Evolutionary conservation across 2,888 invertebrate species (phyloP).

Genomic region (Junonia oenone): DNA sequence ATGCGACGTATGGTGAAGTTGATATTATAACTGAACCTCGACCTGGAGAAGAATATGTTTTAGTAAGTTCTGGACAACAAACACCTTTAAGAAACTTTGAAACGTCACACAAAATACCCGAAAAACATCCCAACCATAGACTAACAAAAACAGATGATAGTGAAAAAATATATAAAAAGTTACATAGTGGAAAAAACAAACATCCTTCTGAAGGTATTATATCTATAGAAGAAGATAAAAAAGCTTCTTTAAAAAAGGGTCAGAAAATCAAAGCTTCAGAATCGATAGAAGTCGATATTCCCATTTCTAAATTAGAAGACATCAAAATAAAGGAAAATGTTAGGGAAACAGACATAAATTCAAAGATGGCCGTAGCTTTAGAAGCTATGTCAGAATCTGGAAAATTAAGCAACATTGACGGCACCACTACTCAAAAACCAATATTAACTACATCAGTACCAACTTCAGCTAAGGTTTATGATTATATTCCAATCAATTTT

Average conservation of each 20-base stretch:
- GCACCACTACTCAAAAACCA: slow-evolving; percentile 77
- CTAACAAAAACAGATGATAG: slow-evolving; percentile 56
- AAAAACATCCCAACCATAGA: slow-evolving; percentile 65
- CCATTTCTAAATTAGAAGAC: slow-evolving; percentile 68
- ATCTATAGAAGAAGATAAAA: slow-evolving; percentile 72
- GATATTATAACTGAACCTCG: slow-evolving; percentile 82
- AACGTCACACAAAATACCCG: slow-evolving; percentile 85
- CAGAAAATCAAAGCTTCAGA: slow-evolving; percentile 60
- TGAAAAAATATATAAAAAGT: slow-evolving; percentile 64
- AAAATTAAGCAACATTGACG: slow-evolving; percentile 55
- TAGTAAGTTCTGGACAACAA: slow-evolving; percentile 78
- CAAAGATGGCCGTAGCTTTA: slow-evolving; percentile 62
- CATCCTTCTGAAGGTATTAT: slow-evolving; percentile 66
- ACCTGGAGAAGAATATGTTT: slow-evolving; percentile 83
- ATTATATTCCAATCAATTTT: slow-evolving; percentile 71
- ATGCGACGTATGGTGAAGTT: slow-evolving; percentile 69
- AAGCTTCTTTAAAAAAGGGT: slow-evolving; percentile 52
- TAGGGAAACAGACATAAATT: slow-evolving; percentile 66
- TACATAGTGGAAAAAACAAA: slow-evolving; percentile 57
- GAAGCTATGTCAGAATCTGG: slow-evolving; percentile 74
- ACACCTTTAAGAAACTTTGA: slow-evolving; percentile 80
- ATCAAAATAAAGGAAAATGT: slow-evolving; percentile 73
- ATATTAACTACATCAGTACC: slow-evolving; percentile 76
- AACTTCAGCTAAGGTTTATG: slow-evolving; percentile 52
- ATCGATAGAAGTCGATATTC: slow-evolving; percentile 69